phyloP scores from a whole-genome alignment of 2,113 vertebrate species.

The Naja naja region DNA sequence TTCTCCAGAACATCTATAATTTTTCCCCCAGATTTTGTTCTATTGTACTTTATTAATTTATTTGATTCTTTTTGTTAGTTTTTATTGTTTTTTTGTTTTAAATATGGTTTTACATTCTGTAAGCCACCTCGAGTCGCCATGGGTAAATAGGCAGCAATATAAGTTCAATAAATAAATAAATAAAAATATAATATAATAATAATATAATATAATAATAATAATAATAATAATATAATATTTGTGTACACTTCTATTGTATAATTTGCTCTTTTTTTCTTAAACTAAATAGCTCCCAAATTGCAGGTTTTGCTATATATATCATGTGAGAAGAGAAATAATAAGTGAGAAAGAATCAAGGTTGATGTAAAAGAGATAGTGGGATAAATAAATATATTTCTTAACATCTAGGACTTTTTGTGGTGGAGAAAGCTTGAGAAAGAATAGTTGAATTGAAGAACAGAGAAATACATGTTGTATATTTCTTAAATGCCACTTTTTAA shows the following conservation, averaged over 20 bases:
- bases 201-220: too few relatives aligned
- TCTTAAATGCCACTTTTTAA: not conserved
- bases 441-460: not conserved
- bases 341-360: not conserved
- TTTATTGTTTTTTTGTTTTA: too few relatives aligned
- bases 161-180: too few relatives aligned
- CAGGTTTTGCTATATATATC: not conserved
- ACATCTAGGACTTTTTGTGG: not conserved
- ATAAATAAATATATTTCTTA: not conserved
- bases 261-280: not conserved
- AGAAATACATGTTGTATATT: not conserved
- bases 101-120: too few relatives aligned
- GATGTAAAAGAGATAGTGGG: not conserved
- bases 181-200: too few relatives aligned
- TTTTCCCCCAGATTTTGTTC: not conserved
- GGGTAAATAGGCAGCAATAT: too few relatives aligned
- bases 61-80: too few relatives aligned
- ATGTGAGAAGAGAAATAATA: not conserved
- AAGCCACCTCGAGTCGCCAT: too few relatives aligned
- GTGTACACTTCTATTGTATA: not conserved
- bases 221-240: not conserved
- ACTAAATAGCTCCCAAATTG: not conserved
- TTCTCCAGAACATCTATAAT: not conserved
- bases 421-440: not conserved
- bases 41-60: too few relatives aligned